Percentiles rank a stretch among this genome's conserved stretches.
phyloP scores from a whole-genome alignment of 1,140 invertebrate species.

The Helicoverpa armigera region DNA sequence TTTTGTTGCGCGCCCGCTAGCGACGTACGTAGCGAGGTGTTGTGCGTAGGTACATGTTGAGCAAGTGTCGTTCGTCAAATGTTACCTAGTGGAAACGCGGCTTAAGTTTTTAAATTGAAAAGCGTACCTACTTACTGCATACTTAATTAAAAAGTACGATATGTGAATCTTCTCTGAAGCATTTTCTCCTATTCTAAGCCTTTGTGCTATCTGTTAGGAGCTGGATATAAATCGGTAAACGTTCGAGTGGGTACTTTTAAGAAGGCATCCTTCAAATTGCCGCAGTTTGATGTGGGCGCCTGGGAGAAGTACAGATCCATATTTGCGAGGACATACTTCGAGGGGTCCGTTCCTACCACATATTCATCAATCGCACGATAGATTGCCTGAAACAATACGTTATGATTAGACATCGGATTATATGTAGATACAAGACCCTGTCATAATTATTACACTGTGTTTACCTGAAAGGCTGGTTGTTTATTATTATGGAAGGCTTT shows the following conservation, averaged over 20 bases:
- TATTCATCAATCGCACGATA: constrained; percentile 74
- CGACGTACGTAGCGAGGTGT: too few relatives aligned
- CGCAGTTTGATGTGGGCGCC: constrained; percentile 70
- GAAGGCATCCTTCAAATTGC: constrained; percentile 73
- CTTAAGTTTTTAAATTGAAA: too few relatives aligned
- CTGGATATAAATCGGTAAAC: constrained; percentile 55
- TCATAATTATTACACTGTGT: background rate
- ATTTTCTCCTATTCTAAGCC: too few relatives aligned
- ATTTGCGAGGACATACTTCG: constrained; percentile 59
- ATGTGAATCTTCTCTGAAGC: too few relatives aligned
- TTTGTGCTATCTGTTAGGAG: constrained; percentile 61
- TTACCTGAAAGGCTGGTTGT: constrained; percentile 94
- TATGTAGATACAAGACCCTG: too few relatives aligned
- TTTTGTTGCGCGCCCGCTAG: too few relatives aligned
- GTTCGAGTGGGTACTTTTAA: constrained; percentile 66
- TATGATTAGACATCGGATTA: background rate
- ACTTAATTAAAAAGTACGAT: too few relatives aligned
- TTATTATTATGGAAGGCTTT: constrained; percentile 94
- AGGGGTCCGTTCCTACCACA: constrained; percentile 66
- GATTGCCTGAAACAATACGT: constrained; percentile 69
- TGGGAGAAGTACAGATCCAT: constrained; percentile 71
- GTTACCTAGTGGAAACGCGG: too few relatives aligned
- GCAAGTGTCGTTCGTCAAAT: too few relatives aligned
- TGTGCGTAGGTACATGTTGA: too few relatives aligned
- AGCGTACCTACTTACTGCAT: too few relatives aligned